A percentile compares a stretch with the other conserved stretches of the same genome.
phyloP scores from a whole-genome alignment of 2,888 invertebrate species.

The Coenonympha arcania region DNA sequence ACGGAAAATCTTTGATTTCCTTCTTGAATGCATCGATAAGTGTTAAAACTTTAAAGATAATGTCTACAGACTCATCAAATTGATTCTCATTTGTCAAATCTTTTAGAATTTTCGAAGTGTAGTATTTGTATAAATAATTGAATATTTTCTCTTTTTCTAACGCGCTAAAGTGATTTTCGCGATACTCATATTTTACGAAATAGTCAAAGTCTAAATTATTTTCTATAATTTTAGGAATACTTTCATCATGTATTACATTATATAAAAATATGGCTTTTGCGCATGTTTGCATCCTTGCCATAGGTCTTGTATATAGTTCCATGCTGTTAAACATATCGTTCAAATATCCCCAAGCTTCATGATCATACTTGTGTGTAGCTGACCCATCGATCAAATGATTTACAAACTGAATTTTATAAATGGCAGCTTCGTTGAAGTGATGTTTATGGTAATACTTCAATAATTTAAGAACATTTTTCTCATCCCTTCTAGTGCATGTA shows the following conservation, averaged over 20 bases:
- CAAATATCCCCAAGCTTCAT: conserved; percentile 44
- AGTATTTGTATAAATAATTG: conserved; percentile 38
- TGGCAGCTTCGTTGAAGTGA: conserved; percentile 40
- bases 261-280: conserved; percentile 40
- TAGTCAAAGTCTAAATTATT: conserved; percentile 36
- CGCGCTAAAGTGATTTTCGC: conserved; percentile 31
- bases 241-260: conserved; percentile 35
- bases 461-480: conserved; percentile 36
- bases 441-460: conserved; percentile 41
- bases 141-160: conserved; percentile 43
- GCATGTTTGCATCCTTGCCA: conserved; percentile 43
- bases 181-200: neutral
- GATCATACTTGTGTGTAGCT: conserved; percentile 36
- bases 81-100: conserved; percentile 33
- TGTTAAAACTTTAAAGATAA: conserved; percentile 33
- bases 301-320: conserved; percentile 38
- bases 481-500: conserved; percentile 35
- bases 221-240: conserved; percentile 42
- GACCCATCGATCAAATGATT: conserved; percentile 34
- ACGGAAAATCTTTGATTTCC: conserved; percentile 36
- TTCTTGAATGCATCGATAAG: conserved; percentile 47
- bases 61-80: conserved; percentile 27
- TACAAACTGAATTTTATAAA: conserved; percentile 38
- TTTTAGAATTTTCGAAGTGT: conserved; percentile 31
- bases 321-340: conserved; percentile 42